Conservation (phyloP, 2,888 invertebrate species). For the Folsomia candida region DNA sequence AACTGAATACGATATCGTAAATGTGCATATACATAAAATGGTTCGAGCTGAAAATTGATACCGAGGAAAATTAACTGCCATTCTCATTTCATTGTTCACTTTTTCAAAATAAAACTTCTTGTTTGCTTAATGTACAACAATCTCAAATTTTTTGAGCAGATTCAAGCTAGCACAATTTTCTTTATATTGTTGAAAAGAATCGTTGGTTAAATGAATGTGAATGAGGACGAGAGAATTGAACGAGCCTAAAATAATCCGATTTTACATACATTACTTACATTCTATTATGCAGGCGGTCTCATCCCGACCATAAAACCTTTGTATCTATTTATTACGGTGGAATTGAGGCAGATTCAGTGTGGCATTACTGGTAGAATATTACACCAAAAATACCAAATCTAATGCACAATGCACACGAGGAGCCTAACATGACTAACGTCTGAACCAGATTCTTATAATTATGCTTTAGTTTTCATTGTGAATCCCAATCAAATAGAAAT, state of each 20-base stretch:
- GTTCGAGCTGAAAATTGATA: too few relatives aligned
- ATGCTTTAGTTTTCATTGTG: not conserved
- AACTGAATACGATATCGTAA: too few relatives aligned
- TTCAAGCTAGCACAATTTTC: not conserved
- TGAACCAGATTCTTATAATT: not conserved
- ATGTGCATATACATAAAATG: too few relatives aligned
- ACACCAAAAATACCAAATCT: not conserved
- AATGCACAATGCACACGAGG: not conserved
- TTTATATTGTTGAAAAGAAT: not conserved
- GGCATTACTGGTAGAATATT: too few relatives aligned
- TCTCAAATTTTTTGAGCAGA: not conserved
- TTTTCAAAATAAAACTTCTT: not conserved
- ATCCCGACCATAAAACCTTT: not conserved
- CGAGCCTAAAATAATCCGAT: not conserved
- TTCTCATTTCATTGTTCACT: not conserved
- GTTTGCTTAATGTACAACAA: not conserved
- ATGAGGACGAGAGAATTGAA: not conserved
- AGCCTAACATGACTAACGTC: not conserved
- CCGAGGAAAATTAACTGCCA: not conserved
- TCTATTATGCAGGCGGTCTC: not conserved
- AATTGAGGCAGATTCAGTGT: too few relatives aligned
- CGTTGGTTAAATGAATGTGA: not conserved
- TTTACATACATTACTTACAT: too few relatives aligned
- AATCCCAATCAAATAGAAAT: not conserved
- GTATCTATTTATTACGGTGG: too few relatives aligned